Conservation (phyloP, 2,888 invertebrate genomes). For the Taenaris catops region DNA sequence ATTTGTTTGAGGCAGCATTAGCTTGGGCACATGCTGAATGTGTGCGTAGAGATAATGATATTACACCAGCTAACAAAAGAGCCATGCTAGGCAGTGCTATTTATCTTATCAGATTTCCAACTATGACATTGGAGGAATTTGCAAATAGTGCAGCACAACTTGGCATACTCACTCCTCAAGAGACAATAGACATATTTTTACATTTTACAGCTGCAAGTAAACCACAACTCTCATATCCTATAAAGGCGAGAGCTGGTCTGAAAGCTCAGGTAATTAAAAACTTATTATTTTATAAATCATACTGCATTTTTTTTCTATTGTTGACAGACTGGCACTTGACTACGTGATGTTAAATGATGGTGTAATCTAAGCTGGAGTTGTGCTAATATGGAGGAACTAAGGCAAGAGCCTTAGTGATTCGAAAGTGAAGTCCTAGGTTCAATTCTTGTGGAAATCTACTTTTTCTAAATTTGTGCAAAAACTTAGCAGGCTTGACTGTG, state of each 20-base stretch:
- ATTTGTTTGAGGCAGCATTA: slow-evolving; percentile 93
- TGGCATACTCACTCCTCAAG: slow-evolving; percentile 93
- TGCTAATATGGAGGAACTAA: too few species aligned
- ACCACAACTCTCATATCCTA: slow-evolving; percentile 90
- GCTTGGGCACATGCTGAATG: slow-evolving; percentile 97
- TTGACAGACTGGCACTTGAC: too few species aligned
- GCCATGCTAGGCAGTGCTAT: slow-evolving; percentile 88
- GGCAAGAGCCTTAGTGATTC: too few species aligned
- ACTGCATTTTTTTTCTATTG: too few species aligned
- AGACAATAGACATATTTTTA: slow-evolving; percentile 96
- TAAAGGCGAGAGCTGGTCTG: slow-evolving; percentile 90
- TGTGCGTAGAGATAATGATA: slow-evolving; percentile 88
- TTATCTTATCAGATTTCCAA: slow-evolving; percentile 94
- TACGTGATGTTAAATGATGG: too few species aligned
- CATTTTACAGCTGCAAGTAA: slow-evolving; percentile 95
- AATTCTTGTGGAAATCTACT: too few species aligned
- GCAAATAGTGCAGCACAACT: slow-evolving; percentile 97
- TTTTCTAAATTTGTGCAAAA: too few species aligned
- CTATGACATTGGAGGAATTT: slow-evolving; percentile 94
- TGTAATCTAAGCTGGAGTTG: too few species aligned
- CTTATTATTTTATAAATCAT: too few species aligned
- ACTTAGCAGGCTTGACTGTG: too few species aligned
- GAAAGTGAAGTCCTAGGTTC: too few species aligned
- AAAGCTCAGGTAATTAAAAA: slow-evolving; percentile 91
- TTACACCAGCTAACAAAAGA: slow-evolving; percentile 89